phyloP scores from a whole-genome alignment of 2,113 vertebrate species.

The Felis chaus region DNA sequence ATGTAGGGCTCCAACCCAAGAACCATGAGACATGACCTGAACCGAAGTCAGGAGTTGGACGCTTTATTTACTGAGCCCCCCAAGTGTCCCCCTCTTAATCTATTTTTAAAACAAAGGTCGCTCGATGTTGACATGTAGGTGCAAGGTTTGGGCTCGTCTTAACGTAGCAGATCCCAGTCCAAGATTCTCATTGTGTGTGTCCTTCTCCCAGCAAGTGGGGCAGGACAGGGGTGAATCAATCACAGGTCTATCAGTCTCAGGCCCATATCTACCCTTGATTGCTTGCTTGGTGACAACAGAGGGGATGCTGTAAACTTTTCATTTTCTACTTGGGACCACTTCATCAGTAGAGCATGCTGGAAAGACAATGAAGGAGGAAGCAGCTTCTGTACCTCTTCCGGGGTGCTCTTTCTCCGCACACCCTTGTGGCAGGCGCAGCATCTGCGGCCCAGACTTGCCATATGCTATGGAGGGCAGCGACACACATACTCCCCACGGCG shows the following conservation, averaged over 20 bases:
- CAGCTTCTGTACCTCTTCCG: not conserved
- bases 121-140: not conserved
- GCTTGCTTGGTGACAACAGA: too few relatives aligned
- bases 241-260: accelerated
- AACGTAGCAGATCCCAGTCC: not conserved
- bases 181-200: not conserved
- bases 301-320: not conserved
- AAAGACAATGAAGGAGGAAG: too few relatives aligned
- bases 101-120: not conserved
- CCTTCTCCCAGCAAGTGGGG: not conserved
- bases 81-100: not conserved
- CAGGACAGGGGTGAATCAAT: accelerated
- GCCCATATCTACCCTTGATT: not conserved
- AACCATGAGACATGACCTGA: too few relatives aligned
- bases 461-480: accelerated
- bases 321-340: accelerated
- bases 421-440: accelerated
- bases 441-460: too few relatives aligned
- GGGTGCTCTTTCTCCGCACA: accelerated
- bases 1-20: too few relatives aligned
- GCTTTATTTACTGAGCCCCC: too few relatives aligned
- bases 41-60: too few relatives aligned
- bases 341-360: too few relatives aligned
- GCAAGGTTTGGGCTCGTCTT: not conserved
- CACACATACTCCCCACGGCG: accelerated